Base-by-base conservation (phyloP, 2,888 invertebrate species). In the Diarsia rubi region DNA sequence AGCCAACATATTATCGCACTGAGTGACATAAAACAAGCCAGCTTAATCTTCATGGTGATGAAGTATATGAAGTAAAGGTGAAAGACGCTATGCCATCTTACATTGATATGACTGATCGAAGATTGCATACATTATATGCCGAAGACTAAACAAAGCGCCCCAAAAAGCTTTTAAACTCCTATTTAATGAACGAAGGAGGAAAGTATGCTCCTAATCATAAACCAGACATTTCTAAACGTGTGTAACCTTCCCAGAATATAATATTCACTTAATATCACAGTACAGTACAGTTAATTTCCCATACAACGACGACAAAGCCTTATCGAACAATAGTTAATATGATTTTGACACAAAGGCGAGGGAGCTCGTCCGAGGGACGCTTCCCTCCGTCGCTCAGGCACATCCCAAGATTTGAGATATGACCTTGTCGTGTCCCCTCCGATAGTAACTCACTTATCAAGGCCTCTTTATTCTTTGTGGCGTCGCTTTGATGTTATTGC, bases 291-390 rank as follows among this genome's bases (percentile, higher is more conserved):
- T 88, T 87, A 85, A 89, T 90, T 86, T 88, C 84, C 67, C 84
- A 88, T 83, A 87, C 83, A 88, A 86, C 81, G 81, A 78, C 85
- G 79, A 91, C 91, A 92, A 91, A 91, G 91, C 89, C 81, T 74
- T 81, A 79, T 84, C 85, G 88, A 92, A 94, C 92, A 93, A 93
- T 91, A 86, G 92, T 85, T 93, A 92, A 94, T 94, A 91, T 92
- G 90, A 92, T 93, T 93, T 90, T 87, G 88, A 85, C 89, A 92
- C 91, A 93, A 93, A 90, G 89, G 85, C 82, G 83, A 81, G 88
- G 85, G 79, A 78, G 79, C 62, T 57, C 70, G 83, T 76, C 86
- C 79, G 82, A 82, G 86, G 86, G 86, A 78, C 82, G 86, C 64
- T 78, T 82, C 84, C 86, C 85, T 82, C 84, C 83, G 73, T 84